Evolutionary conservation across 2,113 vertebrate species (phyloP), one percentile per base, ranked within the genome.

Genomic region (mouse (Mus musculus)): DNA sequence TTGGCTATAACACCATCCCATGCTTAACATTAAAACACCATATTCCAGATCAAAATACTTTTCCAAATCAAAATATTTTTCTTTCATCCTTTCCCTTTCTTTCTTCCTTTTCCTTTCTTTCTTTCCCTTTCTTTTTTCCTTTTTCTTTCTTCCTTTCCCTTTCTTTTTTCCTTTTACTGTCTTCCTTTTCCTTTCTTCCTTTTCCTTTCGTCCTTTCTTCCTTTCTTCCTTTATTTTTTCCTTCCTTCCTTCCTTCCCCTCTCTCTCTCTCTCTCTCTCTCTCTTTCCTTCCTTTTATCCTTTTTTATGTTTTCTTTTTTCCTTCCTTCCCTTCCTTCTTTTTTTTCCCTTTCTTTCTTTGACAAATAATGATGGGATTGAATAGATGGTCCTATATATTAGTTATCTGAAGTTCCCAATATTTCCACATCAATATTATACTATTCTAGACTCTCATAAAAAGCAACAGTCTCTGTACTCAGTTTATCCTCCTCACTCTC

Each of bases 11-110:
- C 22, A 88, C 10, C 7, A 95, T n/a, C 4, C 9, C 8, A 46
- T 77, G 42, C 3, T 28, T 75, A 84, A n/a, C 90, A 73, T 92
- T 75, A 77, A 87, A 80, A 30, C 14, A 42, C 12, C 5, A 56
- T 88, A 76, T 76, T 88, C 73, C 46, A 89, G 9, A 56, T 90
- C 14, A 90, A 92, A 93, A 65, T 84, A 20, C 26, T 87, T 89
- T 9, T 30, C 89, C 1, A 69, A 69, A 36, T 69, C 67, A 69
- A 16, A 52, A 61, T n/a, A n/a, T 3, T 52, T 56, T 80, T 12
- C 8, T 19, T 80, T 49, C 49, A 4, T 36, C 30, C 17, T 72
- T n/a, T 19, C 14, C 6, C 17, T 20, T 39, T 8, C 33, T 33
- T 86, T 82, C 65, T 36, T 93, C 54, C 42, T 28, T 80, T 85